Evolutionary conservation across 2,113 vertebrate species (phyloP), one percentile per base, ranked within the genome.

Genomic region (Haemorhous mexicanus): DNA sequence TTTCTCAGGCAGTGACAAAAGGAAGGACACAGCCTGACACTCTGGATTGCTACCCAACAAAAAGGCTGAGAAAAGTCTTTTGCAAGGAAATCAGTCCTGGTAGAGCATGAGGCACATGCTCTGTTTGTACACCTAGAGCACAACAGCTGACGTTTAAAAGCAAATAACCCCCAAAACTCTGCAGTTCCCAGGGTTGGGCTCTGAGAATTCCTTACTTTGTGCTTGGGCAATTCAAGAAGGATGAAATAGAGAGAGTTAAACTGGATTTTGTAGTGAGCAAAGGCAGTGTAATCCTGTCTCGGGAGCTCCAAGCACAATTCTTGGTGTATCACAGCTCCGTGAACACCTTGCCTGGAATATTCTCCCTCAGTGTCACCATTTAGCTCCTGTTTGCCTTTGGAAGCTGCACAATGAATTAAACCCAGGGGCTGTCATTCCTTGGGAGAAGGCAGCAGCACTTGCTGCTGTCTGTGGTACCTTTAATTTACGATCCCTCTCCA

Each of bases 401-500:
- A 80, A 79, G 43, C 46, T 74, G 16, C 10, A 4, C n/a, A 53
- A 4, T 73, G 47, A 94, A 52, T 62, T 73, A 35, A 76, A 33
- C 33, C 30, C 76, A 28, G 55, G 21, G 37, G 13, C 4, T 46
- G 27, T 35, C 5, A 17, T 73, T 93, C n/a, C 63, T 35, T 9
- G 1, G 52, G 53, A 64, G 19, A 62, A n/a, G n/a, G 23, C 32
- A 69, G 53, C 7, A 14, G 59, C 11, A 13, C 43, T 70, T 10
- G 49, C 81, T 82, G 76, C 4, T 52, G 7, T 76, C 85, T 66
- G 49, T 59, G 30, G 7, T 7, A 7, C 20, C 41, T 79, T 64
- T 68, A 80, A 96, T 94, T 95, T 74, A 93, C 88, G 80, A 61
- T n/a, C 26, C 73, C 15, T 89, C 35, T 93, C 35, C 50, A 69